Evolutionary conservation across 35 echinoderm and acorn worm genomes (phyloP).

Genomic region (Ophioderma brevispina): DNA sequence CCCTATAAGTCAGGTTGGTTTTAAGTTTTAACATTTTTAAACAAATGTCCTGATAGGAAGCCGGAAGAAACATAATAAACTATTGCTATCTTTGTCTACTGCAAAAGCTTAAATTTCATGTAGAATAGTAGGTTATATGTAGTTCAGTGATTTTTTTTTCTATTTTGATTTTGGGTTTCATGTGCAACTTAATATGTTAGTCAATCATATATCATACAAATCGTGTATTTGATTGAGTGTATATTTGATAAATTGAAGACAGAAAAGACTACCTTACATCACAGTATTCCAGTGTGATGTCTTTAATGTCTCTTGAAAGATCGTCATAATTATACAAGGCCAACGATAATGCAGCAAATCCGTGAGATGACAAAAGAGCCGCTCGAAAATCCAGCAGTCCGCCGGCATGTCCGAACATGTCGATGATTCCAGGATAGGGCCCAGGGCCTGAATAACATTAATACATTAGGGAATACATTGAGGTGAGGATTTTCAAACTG

Average conservation of each 20-base stretch:
- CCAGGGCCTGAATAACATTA: no score
- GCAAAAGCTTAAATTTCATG: background rate
- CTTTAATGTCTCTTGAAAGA: background rate
- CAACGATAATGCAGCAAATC: background rate
- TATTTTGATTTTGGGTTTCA: no score
- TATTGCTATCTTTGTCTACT: background rate
- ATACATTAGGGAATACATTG: no score
- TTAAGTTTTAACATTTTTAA: no score
- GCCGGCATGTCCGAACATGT: slow-evolving; percentile 38
- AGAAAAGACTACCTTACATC: slow-evolving; percentile 14
- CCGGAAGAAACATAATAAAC: no score
- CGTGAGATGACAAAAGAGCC: slow-evolving; percentile 33
- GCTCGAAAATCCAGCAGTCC: slow-evolving; percentile 36
- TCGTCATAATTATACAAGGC: slow-evolving; percentile 31
- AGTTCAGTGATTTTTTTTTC: background rate
- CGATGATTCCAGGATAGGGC: slow-evolving; percentile 44
- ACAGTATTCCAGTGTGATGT: slow-evolving; percentile 35
- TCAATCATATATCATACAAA: background rate
- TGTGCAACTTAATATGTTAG: background rate
- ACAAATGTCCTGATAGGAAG: no score
- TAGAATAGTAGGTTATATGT: background rate
- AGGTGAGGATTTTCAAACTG: no score
- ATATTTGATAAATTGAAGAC: background rate
- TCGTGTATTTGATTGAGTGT: background rate
- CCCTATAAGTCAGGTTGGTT: no score